These are phyloP conservation scores for Catocala nupta DNA, from an alignment of 2,888 invertebrate genomes.

Conservation along the genomic window DNA sequence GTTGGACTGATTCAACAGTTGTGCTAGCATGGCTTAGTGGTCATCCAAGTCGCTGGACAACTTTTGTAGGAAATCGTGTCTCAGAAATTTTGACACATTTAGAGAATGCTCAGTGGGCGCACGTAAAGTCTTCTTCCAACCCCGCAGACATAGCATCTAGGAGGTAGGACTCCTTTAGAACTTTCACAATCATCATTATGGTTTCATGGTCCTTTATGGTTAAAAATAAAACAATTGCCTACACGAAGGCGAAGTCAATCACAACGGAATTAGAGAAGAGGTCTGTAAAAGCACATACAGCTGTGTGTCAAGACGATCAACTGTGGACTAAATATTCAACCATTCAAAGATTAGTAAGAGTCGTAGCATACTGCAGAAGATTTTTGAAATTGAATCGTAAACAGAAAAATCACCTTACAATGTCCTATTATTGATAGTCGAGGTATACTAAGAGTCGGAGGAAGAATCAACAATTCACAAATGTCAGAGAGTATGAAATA, in stretches of 20 bases:
- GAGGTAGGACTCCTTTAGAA: background rate
- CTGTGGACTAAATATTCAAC: too few species aligned
- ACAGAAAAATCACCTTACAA: too few species aligned
- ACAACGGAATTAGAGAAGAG: background rate
- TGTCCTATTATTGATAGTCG: background rate
- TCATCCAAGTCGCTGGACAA: too few species aligned
- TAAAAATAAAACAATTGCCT: background rate
- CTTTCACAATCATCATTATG: background rate
- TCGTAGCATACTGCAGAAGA: too few species aligned
- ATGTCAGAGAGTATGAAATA: background rate
- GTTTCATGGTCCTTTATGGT: background rate
- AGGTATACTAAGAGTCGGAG: constrained; percentile 2
- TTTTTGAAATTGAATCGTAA: too few species aligned
- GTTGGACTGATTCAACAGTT: too few species aligned
- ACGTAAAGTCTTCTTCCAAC: constrained; percentile 4
- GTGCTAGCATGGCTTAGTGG: too few species aligned
- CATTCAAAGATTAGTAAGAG: too few species aligned
- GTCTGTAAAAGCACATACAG: background rate
- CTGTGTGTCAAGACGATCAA: too few species aligned
- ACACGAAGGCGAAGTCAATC: background rate
- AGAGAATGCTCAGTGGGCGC: constrained; percentile 8
- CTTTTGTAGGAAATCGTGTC: background rate
- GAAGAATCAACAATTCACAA: background rate
- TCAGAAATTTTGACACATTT: background rate
- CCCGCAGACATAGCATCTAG: constrained; percentile 12